Percentiles rank a stretch among this genome's conserved stretches.
These are phyloP conservation scores for Lordiphosa stackelbergi DNA, from an alignment of 1,140 invertebrate species.

Conservation along the genomic window DNA sequence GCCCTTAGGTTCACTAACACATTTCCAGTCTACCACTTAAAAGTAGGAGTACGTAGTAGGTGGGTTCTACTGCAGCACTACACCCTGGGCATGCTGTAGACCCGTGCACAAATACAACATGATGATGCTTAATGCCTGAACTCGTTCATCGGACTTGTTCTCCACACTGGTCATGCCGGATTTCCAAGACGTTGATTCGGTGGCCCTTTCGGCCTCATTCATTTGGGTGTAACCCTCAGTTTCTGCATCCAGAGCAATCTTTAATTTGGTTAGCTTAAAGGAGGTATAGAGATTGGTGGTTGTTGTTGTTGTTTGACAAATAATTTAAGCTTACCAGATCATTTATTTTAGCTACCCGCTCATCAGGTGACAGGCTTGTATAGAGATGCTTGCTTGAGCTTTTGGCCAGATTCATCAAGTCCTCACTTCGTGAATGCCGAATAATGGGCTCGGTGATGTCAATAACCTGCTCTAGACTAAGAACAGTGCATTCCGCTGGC, in stretches of 20 bases:
- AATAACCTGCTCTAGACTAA: constrained; percentile 64
- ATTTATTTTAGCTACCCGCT: constrained; percentile 83
- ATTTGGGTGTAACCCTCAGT: constrained; percentile 64
- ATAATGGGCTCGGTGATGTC: constrained; percentile 68
- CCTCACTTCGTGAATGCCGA: constrained; percentile 77
- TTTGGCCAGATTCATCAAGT: constrained; percentile 87
- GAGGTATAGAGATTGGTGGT: too few species aligned
- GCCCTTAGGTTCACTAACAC: constrained; percentile 47
- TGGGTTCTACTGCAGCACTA: constrained; percentile 42
- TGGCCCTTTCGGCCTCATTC: constrained; percentile 79
- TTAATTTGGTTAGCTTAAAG: constrained; percentile 61
- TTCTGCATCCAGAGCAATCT: constrained; percentile 68
- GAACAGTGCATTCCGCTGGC: constrained; percentile 38
- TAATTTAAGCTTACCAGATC: constrained; percentile 79
- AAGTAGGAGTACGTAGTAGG: constrained; percentile 14
- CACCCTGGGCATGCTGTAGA: constrained; percentile 80
- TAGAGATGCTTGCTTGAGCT: constrained; percentile 85
- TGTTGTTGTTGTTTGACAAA: too few species aligned
- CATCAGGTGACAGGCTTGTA: constrained; percentile 79
- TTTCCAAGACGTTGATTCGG: constrained; percentile 76
- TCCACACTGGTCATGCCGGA: constrained; percentile 77
- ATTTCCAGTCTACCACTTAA: constrained; percentile 45
- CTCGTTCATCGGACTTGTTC: constrained; percentile 83
- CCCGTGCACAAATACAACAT: constrained; percentile 90
- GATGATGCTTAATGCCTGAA: constrained; percentile 87